Evolutionary conservation across 2,797 vertebrate species (phyloP), one percentile per base, ranked within the genome.

Genomic region (Myotis myotis): DNA sequence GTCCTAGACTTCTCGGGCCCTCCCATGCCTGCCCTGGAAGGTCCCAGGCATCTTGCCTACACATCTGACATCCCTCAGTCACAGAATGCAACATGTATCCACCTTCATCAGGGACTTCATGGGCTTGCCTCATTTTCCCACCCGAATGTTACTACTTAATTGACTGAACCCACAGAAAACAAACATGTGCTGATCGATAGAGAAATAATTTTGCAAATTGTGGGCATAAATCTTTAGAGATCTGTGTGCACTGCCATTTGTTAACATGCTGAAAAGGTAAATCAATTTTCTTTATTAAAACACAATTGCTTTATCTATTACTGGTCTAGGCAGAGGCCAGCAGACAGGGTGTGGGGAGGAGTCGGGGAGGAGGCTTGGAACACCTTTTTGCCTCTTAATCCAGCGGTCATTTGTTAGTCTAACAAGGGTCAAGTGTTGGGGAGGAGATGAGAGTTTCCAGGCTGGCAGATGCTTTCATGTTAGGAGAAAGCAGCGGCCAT

Each of bases 171-270:
- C 94, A 86, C 23, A 86, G 93, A 97, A 98, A 97, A 97, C 98
- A 98, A 98, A 97, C 96, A 92, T 16, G 17, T 8, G 62, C 93
- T 93, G 97, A 98, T 98, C 98, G 62, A 98, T 98, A 98, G 87
- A 97, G 97, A 98, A 98, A 98, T 98, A 98, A 98, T 98, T 98
- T 98, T 97, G 96, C 98, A 98, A 98, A 98, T 98, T 98, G 98
- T 95, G 92, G 93, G 83, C 95, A 98, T 98, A 97, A 98, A 98
- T 98, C 98, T 98, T 95, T 96, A 96, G 96, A 30, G 94, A 98
- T 98, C 33, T 95, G 96, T 89, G 89, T 95, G 96, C 86, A 90
- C 88, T 94, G 84, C 53, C 75, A 23, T 97, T 97, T 82, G 92
- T 97, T 98, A 97, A 98, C 97, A 98, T 95, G 96, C 93, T 97